Evolutionary conservation across 2,888 invertebrate species (phyloP), one percentile per base, ranked within the genome.

Genomic region (Agrochola litura): DNA sequence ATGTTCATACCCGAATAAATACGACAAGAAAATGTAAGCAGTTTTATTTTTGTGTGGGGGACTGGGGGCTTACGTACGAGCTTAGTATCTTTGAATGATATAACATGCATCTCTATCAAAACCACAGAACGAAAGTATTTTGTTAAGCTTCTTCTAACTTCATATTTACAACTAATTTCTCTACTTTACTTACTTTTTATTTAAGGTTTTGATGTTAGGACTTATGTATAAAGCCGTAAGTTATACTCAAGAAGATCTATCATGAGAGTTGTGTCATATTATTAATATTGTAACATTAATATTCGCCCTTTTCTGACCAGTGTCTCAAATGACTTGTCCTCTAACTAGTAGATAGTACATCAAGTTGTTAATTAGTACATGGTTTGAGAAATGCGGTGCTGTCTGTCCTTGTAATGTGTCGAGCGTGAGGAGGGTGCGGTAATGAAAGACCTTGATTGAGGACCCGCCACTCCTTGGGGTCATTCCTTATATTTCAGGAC

Each of bases 391-490:
- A 95, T 95, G 92, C 89, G 89, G n/a, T 76, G 85, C 90, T 91
- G 92, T 93, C 91, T 83, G 85, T 92, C 90, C 86, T 88, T 84
- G 89, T 91, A 90, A 91, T 90, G 81, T 90, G 92, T 92, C 91
- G 84, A 84, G 79, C 73, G 87, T 93, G 93, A 94, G 89, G 91
- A 93, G 93, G 94, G 93, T 92, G 82, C 83, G 76, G 88, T 94
- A 94, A 95, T 93, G 93, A 95, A 93, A 88, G 88, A 86, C 85
- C 89, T 91, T 93, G 94, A 95, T 94, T 93, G 93, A 93, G 89
- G 87, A 89, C 89, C 79, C 83, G 84, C 72, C 82, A 78, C 86
- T 84, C 67, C 73, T 82, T 76, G 83, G 85, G 90, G 90, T 90
- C 90, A 87, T 81, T 86, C 78, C 87, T 86, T 84, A 84, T 87